Conservation (phyloP, 2,888 invertebrate species). For the Andrena camellia region DNA sequence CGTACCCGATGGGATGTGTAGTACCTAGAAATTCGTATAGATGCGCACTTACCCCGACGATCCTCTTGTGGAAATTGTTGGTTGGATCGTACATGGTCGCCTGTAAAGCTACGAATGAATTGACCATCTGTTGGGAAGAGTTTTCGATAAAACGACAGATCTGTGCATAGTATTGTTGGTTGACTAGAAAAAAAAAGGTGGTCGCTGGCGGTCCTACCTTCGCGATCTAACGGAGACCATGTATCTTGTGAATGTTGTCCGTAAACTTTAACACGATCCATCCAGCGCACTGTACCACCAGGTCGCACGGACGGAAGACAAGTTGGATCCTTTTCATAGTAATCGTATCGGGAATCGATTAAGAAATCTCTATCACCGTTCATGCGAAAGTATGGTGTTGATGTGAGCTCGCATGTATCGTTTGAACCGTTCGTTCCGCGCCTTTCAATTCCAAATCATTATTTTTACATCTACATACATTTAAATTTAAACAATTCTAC, state of each 20-base stretch:
- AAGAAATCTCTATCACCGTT: conserved; percentile 88
- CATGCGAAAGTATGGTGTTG: conserved; percentile 90
- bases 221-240: background rate
- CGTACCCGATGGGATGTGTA: too few species aligned
- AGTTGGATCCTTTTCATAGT: conserved; percentile 92
- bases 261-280: background rate
- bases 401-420: conserved; percentile 92
- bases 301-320: conserved; percentile 81
- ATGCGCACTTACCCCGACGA: conserved; percentile 14
- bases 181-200: background rate
- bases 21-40: background rate
- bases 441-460: conserved; percentile 41
- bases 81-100: background rate
- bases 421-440: conserved; percentile 53
- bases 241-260: background rate
- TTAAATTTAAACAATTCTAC: too few species aligned
- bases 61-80: conserved; percentile 17
- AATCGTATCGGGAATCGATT: conserved; percentile 91
- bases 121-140: background rate
- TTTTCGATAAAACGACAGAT: background rate
- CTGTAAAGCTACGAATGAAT: background rate
- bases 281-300: background rate
- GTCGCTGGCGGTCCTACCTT: background rate
- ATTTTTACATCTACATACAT: background rate
- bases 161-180: background rate